Evolutionary conservation across 2,797 vertebrate genomes (phyloP), one percentile per base, ranked within the genome.

Genomic region (Diglossa cyanea): DNA sequence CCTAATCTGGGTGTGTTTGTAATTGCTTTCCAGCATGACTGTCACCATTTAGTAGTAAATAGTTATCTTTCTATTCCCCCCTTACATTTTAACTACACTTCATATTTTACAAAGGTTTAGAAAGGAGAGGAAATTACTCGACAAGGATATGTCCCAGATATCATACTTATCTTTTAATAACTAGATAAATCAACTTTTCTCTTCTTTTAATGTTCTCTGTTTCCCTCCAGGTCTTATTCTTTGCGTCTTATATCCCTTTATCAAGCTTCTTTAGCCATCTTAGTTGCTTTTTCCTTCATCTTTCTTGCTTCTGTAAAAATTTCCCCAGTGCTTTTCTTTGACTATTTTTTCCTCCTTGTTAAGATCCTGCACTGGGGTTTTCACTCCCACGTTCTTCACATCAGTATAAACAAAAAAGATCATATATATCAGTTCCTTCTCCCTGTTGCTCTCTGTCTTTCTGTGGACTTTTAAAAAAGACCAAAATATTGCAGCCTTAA

Each of bases 91-190:
- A 87, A 88, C 91, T 80, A 61, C 37, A 31, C 55, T 93, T 94
- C 82, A n/a, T 81, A 74, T 88, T 92, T 94, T 82, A 82, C 60
- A 87, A 72, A 85, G 90, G 71, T 93, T 94, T 86, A 51, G 88
- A 93, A 90, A 91, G 92, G 86, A 81, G 85, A 78, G 78, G 94
- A 95, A 91, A 93, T 93, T 89, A 66, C 70, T 90, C 1, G 0
- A 89, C 90, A 76, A 72, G 85, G 81, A 85, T 93, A 58, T 93
- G 72, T 91, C 92, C 92, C 93, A 95, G 92, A 93, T 95, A 94
- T 45, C 91, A 67, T 74, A 95, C 82, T 95, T 96, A 94, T 94
- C 90, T 91, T 96, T 95, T 94, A 96, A 95, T 93, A 92, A 89
- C 89, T 57, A 88, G 83, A 90, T 89, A 94, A 91, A 89, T 88